Evolutionary conservation across 2,113 vertebrate species (phyloP).

Genomic region (Hydropotes inermis): DNA sequence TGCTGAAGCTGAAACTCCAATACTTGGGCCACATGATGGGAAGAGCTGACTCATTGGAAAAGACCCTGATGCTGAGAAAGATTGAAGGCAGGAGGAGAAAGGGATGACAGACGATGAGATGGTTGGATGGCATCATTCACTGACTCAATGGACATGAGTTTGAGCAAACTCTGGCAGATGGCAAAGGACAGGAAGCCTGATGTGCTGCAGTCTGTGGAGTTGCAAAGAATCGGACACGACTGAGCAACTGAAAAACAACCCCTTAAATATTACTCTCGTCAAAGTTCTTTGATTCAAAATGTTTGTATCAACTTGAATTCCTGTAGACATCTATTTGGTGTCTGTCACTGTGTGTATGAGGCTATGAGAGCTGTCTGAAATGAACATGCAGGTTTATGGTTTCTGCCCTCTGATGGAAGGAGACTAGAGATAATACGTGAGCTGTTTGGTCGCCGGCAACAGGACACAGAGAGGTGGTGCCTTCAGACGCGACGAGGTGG

Average conservation of each 20-base stretch:
- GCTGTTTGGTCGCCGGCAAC: fast-evolving
- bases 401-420: no score
- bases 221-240: neutral
- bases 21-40: neutral
- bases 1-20: neutral
- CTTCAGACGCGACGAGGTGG: fast-evolving
- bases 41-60: neutral
- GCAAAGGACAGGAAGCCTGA: neutral
- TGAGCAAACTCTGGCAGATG: neutral
- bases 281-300: neutral
- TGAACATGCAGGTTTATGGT: no score
- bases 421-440: fast-evolving
- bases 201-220: fast-evolving
- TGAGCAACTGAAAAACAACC: neutral
- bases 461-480: fast-evolving
- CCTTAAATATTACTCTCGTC: neutral
- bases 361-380: neutral
- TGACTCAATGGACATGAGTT: neutral
- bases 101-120: neutral
- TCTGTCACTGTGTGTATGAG: fast-evolving
- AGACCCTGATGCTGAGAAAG: neutral
- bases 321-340: neutral
- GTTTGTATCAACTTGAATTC: neutral
- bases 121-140: neutral
- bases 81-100: neutral